Percentiles rank a stretch among this genome's conserved stretches.
Conservation (phyloP, 1,140 invertebrate species). For the Dendrolimus kikuchii region DNA sequence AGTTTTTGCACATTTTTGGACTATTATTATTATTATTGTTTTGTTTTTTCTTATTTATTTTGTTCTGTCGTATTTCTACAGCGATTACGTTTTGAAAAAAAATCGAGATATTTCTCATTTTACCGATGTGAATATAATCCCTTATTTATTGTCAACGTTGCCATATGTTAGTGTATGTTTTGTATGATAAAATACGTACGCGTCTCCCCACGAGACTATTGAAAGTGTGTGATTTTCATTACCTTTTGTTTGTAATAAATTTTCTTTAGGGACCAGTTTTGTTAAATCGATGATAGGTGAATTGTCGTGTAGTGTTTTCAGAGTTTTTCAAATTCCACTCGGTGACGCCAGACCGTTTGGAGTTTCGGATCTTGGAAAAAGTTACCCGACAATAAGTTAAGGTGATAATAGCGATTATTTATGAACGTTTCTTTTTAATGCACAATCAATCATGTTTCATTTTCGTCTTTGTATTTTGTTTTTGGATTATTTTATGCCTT, state of each 20-base stretch:
- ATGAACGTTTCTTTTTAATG: slow-evolving; percentile 35
- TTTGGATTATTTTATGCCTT: slow-evolving; percentile 11
- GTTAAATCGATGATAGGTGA: slow-evolving; percentile 48
- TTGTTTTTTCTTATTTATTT: slow-evolving; percentile 46
- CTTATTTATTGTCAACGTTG: slow-evolving; percentile 71
- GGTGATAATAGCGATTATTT: slow-evolving; percentile 61
- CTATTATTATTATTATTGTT: slow-evolving; percentile 7
- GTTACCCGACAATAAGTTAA: slow-evolving; percentile 32
- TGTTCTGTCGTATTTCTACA: slow-evolving; percentile 43
- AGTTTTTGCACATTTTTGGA: slow-evolving; percentile 28
- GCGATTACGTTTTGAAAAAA: slow-evolving; percentile 18
- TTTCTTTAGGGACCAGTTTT: slow-evolving; percentile 68
- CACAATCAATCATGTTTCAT: slow-evolving; percentile 59
- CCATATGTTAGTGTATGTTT: slow-evolving; percentile 68
- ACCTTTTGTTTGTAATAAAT: slow-evolving; percentile 50
- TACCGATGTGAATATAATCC: slow-evolving; percentile 56
- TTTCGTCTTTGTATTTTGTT: slow-evolving; percentile 29
- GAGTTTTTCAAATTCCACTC: slow-evolving; percentile 10
- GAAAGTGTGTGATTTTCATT: slow-evolving; percentile 54
- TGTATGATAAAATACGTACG: slow-evolving; percentile 63
- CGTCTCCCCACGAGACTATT: slow-evolving; percentile 44
- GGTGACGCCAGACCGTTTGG: slow-evolving; percentile 48
- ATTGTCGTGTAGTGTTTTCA: slow-evolving; percentile 28
- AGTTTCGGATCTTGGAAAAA: slow-evolving; percentile 17
- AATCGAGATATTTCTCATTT: slow-evolving; percentile 29